A percentile compares a stretch with the other conserved stretches of the same genome.
Conservation (phyloP, 2,888 invertebrate species). For the Scaptomyza parva region DNA sequence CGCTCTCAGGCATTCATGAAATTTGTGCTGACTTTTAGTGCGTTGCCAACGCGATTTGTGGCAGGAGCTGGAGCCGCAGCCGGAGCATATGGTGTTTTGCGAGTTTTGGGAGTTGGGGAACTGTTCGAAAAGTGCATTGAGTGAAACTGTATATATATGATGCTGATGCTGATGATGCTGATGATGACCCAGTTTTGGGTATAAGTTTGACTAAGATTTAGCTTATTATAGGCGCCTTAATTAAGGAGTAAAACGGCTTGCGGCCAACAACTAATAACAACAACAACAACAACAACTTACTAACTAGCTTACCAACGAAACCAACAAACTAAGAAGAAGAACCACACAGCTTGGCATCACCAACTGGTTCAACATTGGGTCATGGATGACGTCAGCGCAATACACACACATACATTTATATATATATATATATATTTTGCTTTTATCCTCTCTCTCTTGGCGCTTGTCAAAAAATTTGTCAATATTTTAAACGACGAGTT, state of each 20-base stretch:
- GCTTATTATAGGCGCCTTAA: slow-evolving; percentile 22
- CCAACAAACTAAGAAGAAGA: not conserved
- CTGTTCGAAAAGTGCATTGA: slow-evolving; percentile 10
- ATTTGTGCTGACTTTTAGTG: slow-evolving; percentile 59
- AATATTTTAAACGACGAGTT: slow-evolving; percentile 30
- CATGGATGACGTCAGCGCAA: slow-evolving; percentile 20
- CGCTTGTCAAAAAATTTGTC: slow-evolving; percentile 40
- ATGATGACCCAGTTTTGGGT: slow-evolving; percentile 32
- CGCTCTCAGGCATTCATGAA: slow-evolving; percentile 74
- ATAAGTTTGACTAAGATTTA: slow-evolving; percentile 18
- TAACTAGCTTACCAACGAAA: not conserved
- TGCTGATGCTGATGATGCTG: no score
- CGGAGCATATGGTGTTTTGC: not conserved
- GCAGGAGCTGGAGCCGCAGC: no score
- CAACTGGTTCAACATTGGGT: slow-evolving; percentile 7
- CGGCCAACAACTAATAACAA: slow-evolving; percentile 5
- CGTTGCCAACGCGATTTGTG: slow-evolving; percentile 40
- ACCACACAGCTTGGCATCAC: not conserved
- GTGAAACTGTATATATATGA: slow-evolving; percentile 5
- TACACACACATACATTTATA: not conserved
- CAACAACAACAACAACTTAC: slow-evolving; percentile 1
- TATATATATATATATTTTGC: not conserved
- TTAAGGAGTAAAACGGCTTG: slow-evolving; percentile 26
- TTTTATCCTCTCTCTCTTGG: not conserved
- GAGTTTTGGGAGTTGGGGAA: not conserved